Percentiles rank a stretch among this genome's conserved stretches.
phyloP scores from a whole-genome alignment of 2,113 vertebrate genomes.

The Alligator mississippiensis region DNA sequence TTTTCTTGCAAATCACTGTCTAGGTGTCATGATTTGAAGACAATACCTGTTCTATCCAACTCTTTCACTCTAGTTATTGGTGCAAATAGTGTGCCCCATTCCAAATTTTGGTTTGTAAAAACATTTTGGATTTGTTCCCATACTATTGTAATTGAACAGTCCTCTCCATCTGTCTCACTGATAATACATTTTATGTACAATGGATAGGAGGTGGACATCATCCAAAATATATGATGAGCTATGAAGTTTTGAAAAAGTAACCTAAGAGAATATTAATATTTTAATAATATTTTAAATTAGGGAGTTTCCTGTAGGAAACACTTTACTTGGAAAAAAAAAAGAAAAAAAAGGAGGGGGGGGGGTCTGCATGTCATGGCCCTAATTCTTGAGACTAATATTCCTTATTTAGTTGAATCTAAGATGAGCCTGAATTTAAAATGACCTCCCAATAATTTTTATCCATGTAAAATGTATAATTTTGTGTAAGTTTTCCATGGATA shows the following conservation, averaged over 20 bases:
- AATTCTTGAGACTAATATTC: neutral
- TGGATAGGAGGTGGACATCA: neutral
- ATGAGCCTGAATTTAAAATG: no score
- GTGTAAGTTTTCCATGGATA: no score
- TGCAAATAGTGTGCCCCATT: no score
- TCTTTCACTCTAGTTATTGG: no score
- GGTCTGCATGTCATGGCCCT: neutral
- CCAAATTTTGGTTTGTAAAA: neutral
- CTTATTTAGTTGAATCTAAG: no score
- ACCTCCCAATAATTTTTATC: no score
- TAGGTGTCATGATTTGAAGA: no score
- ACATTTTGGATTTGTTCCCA: neutral
- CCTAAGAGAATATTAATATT: slow-evolving; percentile 6
- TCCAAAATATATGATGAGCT: slow-evolving; percentile 14
- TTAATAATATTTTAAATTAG: slow-evolving; percentile 37
- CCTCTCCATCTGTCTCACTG: neutral
- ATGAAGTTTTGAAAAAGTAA: neutral
- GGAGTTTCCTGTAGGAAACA: slow-evolving; percentile 32
- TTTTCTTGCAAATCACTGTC: no score
- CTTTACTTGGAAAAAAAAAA: neutral
- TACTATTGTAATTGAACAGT: neutral
- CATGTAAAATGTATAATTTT: no score
- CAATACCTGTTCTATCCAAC: no score
- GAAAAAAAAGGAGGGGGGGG: neutral
- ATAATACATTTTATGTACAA: fast-evolving